Evolutionary conservation across 2,113 vertebrate species (phyloP), one percentile per base, ranked within the genome.

Genomic region (Lichenostomus cassidix): DNA sequence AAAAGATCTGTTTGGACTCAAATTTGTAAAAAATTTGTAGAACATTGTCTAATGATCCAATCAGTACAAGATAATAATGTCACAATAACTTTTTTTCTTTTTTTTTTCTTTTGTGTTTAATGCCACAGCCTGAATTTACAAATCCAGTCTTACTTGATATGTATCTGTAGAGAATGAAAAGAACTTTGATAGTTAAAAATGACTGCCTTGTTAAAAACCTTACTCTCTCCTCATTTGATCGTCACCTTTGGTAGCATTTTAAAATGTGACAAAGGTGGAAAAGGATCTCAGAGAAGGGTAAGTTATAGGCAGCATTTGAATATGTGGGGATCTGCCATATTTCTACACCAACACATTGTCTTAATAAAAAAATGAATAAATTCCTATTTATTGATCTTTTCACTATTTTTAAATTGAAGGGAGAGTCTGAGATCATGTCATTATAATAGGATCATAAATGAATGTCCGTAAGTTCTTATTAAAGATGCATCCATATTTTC

Each of bases 321-420:
- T 79, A 86, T 37, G 47, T 95, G 53, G n/a, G 37, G 28, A 89
- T 84, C 69, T 91, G 62, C 28, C 70, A 31, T 87, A 79, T 70
- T 68, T 46, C 25, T 84, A 37, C 25, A 82, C 27, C 31, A 94
- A 62, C 44, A 68, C 5, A 82, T 27, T 58, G 80, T 25, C 17
- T 83, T 91, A 89, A 91, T 68, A 49, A 95, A 87, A 94, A 94
- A 78, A 37, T 52, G 4, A 91, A 89, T 71, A 52, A 64, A 89
- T 89, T 90, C 41, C 10, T n/a, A 56, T 52, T 83, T 87, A 74
- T 78, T 90, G 39, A 77, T 74, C 75, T 87, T 76, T 82, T 64
- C 64, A 44, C n/a, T 71, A 46, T 78, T 83, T 90, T 67, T 93
- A 84, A 87, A 81, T 87, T 55, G 37, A 81, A 84, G 49, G 6